phyloP scores from a whole-genome alignment of 1,140 invertebrate genomes.

The Laupala kohalensis region DNA sequence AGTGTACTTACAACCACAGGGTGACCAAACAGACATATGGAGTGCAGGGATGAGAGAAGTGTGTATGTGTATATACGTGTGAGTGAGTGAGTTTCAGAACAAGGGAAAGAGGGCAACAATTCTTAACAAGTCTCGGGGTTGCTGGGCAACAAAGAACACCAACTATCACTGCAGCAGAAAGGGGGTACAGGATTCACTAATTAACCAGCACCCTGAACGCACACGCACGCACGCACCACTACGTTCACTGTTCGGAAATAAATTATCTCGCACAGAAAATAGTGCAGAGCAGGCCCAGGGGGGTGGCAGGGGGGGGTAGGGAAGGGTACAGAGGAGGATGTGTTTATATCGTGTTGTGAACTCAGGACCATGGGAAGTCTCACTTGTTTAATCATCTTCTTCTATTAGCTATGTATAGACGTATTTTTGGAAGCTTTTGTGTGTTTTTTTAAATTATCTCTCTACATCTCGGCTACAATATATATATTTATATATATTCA shows the following conservation, averaged over 20 bases:
- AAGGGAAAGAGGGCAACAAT: no score
- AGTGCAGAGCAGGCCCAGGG: neutral
- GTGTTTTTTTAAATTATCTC: slow-evolving; percentile 1
- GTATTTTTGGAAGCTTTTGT: slow-evolving; percentile 8
- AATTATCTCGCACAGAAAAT: neutral
- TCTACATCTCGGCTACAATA: slow-evolving; percentile 6
- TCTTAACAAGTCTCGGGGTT: neutral
- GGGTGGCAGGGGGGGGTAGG: neutral
- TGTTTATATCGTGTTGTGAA: neutral
- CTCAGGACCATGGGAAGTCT: slow-evolving; percentile 4
- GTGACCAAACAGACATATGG: neutral
- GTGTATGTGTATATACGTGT: no score
- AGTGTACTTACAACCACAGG: neutral
- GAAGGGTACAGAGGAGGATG: neutral
- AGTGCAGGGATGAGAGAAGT: neutral
- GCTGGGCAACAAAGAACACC: neutral
- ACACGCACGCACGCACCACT: neutral
- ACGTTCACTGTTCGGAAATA: neutral
- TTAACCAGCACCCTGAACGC: neutral
- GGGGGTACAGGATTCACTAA: neutral
- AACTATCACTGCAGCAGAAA: neutral
- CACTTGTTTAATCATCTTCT: slow-evolving; percentile 1
- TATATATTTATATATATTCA: no score
- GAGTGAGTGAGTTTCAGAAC: no score
- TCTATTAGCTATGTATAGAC: neutral